Percentiles rank a stretch among this genome's conserved stretches.
phyloP scores from a whole-genome alignment of 2,888 invertebrate genomes.

The Heliconius sara region DNA sequence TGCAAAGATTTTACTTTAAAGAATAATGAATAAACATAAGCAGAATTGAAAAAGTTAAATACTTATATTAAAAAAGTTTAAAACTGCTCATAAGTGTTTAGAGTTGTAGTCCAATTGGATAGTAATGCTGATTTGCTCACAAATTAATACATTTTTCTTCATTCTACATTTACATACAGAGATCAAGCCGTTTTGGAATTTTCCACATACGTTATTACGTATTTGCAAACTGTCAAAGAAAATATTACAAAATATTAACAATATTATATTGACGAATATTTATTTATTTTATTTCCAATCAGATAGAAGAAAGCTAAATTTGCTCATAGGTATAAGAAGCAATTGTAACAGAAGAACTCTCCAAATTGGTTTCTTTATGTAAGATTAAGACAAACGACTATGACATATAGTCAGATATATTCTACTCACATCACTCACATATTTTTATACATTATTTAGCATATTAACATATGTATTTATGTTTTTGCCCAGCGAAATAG shows the following conservation, averaged over 20 bases:
- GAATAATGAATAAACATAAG: neutral
- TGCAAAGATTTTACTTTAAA: neutral
- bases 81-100: neutral
- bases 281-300: neutral
- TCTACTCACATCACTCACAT: too few relatives aligned
- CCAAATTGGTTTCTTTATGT: neutral
- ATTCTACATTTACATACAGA: too few relatives aligned
- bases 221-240: too few relatives aligned
- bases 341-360: neutral
- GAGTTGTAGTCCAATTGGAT: too few relatives aligned
- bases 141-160: too few relatives aligned
- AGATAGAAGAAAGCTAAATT: neutral
- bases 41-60: neutral
- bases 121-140: too few relatives aligned
- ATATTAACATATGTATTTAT: too few relatives aligned
- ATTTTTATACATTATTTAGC: too few relatives aligned
- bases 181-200: too few relatives aligned
- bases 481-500: too few relatives aligned
- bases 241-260: neutral
- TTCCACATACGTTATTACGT: too few relatives aligned
- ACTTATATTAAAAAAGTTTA: neutral
- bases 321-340: neutral
- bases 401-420: too few relatives aligned
- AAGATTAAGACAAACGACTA: neutral
- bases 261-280: neutral